These are phyloP conservation scores for Stenichneumon culpator DNA, from an alignment of 2,888 invertebrate genomes.

Conservation along the genomic window DNA sequence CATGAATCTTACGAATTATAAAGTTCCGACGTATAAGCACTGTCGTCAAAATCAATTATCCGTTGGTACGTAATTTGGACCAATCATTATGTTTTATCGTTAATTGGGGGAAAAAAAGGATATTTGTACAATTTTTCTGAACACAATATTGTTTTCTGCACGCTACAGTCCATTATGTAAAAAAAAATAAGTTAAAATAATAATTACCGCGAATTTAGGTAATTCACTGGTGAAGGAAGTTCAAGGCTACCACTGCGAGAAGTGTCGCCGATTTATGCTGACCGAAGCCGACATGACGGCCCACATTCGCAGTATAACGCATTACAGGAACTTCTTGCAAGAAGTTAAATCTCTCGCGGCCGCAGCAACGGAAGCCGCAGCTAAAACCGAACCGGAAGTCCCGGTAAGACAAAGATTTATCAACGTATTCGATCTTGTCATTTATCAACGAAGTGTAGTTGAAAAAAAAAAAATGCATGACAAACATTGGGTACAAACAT, in stretches of 20 bases:
- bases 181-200: not conserved
- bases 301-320: constrained; percentile 82
- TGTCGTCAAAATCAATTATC: constrained; percentile 81
- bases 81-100: not conserved
- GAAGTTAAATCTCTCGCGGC: constrained; percentile 80
- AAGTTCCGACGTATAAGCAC: constrained; percentile 82
- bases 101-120: not conserved
- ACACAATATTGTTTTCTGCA: not conserved
- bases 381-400: constrained; percentile 72
- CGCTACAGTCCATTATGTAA: not conserved
- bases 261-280: constrained; percentile 83
- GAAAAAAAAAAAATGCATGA: not conserved
- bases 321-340: constrained; percentile 82
- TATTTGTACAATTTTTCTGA: not conserved
- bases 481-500: not conserved
- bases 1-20: constrained; percentile 77
- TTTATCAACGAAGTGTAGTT: no score
- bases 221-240: constrained; percentile 82
- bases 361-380: constrained; percentile 71
- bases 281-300: constrained; percentile 82
- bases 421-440: no score
- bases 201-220: constrained; percentile 69
- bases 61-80: constrained; percentile 73
- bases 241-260: constrained; percentile 82
- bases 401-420: constrained; percentile 70